These are phyloP conservation scores for Delichon dasypus DNA, from an alignment of 2,797 vertebrate species.

Conservation along the genomic window DNA sequence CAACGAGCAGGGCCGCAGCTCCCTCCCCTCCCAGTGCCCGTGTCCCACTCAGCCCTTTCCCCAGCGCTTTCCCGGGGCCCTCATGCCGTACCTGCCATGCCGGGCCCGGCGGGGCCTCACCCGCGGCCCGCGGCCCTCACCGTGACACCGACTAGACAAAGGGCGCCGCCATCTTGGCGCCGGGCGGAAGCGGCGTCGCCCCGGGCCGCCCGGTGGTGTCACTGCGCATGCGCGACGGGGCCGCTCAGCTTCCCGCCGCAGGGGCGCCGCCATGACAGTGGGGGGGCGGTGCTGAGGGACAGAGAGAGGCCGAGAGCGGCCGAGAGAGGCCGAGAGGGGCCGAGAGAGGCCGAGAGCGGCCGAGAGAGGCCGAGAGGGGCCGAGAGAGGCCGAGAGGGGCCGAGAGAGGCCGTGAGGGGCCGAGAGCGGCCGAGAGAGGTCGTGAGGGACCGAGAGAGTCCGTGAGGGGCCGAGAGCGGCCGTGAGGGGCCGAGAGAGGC, in stretches of 20 bases:
- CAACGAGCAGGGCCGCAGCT: not conserved
- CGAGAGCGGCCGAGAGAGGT: too few relatives aligned
- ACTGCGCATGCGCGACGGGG: not conserved
- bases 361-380: too few relatives aligned
- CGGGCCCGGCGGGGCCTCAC: conserved; percentile 42
- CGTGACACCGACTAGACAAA: conserved; percentile 71
- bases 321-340: too few relatives aligned
- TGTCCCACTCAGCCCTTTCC: not conserved
- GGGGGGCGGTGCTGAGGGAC: not conserved
- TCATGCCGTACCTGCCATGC: conserved; percentile 63
- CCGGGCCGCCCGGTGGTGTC: not conserved
- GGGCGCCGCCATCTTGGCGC: conserved; percentile 76
- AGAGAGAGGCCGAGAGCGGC: too few relatives aligned
- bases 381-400: too few relatives aligned
- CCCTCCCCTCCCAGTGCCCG: not conserved
- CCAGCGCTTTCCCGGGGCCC: not conserved
- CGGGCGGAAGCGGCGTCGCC: conserved; percentile 75
- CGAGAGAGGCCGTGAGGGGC: too few relatives aligned
- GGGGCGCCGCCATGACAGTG: not conserved
- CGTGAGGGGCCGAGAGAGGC: not conserved
- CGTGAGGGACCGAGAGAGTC: not conserved
- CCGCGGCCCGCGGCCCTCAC: conserved; percentile 7
- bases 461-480: too few relatives aligned
- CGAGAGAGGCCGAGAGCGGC: too few relatives aligned
- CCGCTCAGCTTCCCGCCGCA: not conserved